Conservation (phyloP, 2,797 vertebrate genomes). For the Hippopotamyrus pictus region DNA sequence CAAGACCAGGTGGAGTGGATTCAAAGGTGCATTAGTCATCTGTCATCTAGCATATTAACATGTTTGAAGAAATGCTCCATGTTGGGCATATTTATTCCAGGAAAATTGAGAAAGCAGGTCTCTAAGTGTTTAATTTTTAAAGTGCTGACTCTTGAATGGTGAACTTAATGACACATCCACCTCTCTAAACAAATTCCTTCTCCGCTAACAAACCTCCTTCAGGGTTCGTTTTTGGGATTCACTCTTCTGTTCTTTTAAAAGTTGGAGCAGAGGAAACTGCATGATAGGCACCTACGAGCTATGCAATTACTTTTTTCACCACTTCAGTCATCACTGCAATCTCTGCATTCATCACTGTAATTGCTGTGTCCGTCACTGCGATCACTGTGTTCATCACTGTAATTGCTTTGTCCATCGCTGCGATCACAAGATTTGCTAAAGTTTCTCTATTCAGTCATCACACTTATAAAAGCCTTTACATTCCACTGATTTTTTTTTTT, state of each 20-base stretch:
- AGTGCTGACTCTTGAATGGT: neutral
- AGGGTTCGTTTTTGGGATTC: neutral
- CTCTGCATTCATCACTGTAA: neutral
- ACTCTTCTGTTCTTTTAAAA: neutral
- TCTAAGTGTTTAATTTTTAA: slow-evolving; percentile 12
- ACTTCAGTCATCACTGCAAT: neutral
- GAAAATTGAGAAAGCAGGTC: neutral
- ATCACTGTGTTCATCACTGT: neutral
- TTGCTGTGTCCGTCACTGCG: neutral
- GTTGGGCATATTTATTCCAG: slow-evolving; percentile 18
- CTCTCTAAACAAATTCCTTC: neutral
- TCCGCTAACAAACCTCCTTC: neutral
- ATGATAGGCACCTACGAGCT: neutral
- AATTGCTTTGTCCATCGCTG: neutral
- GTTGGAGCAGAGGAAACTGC: neutral
- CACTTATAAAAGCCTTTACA: neutral
- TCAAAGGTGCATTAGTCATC: slow-evolving; percentile 18
- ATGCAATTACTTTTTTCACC: neutral
- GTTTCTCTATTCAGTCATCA: neutral
- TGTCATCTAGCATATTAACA: slow-evolving; percentile 13
- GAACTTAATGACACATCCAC: slow-evolving; percentile 5
- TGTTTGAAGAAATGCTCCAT: slow-evolving; percentile 10
- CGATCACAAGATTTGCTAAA: neutral
- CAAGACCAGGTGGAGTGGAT: neutral
- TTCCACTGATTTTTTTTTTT: neutral